Percentiles rank a stretch among this genome's conserved stretches.
These are phyloP conservation scores for Tenthredo mesomela DNA, from an alignment of 2,888 invertebrate species.

Conservation along the genomic window DNA sequence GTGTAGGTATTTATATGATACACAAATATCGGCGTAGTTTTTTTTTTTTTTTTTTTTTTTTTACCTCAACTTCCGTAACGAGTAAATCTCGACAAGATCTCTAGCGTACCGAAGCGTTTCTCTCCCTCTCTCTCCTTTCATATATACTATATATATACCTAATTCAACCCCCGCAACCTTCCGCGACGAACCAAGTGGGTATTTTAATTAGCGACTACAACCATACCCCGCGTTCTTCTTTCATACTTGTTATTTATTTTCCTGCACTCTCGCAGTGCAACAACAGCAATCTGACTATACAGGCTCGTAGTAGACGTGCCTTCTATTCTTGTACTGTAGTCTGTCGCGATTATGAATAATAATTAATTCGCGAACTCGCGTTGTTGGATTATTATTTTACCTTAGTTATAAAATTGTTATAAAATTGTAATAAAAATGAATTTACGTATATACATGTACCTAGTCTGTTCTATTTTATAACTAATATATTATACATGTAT, in stretches of 20 bases:
- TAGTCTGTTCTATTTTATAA: too few relatives aligned
- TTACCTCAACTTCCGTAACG: slow-evolving; percentile 43
- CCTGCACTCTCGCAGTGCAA: slow-evolving; percentile 43
- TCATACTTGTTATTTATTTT: slow-evolving; percentile 44
- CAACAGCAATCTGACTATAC: slow-evolving; percentile 51
- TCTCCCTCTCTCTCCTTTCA: background rate
- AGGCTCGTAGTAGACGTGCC: background rate
- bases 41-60: slow-evolving; percentile 38
- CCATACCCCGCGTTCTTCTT: slow-evolving; percentile 30
- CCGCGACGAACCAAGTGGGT: slow-evolving; percentile 37
- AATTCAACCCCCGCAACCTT: background rate
- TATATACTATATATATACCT: background rate
- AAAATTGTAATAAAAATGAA: background rate
- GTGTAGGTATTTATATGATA: too few relatives aligned
- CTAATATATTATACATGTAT: too few relatives aligned
- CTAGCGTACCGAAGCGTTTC: slow-evolving; percentile 26
- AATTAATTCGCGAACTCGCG: slow-evolving; percentile 29
- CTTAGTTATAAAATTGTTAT: background rate
- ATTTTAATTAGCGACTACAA: slow-evolving; percentile 46
- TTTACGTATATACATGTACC: background rate
- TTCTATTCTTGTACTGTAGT: background rate
- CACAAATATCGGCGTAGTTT: background rate
- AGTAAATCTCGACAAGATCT: slow-evolving; percentile 49
- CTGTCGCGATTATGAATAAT: slow-evolving; percentile 50
- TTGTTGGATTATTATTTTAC: slow-evolving; percentile 36